These are phyloP conservation scores for Mirza zaza DNA, from an alignment of 2,113 vertebrate species.

Conservation along the genomic window DNA sequence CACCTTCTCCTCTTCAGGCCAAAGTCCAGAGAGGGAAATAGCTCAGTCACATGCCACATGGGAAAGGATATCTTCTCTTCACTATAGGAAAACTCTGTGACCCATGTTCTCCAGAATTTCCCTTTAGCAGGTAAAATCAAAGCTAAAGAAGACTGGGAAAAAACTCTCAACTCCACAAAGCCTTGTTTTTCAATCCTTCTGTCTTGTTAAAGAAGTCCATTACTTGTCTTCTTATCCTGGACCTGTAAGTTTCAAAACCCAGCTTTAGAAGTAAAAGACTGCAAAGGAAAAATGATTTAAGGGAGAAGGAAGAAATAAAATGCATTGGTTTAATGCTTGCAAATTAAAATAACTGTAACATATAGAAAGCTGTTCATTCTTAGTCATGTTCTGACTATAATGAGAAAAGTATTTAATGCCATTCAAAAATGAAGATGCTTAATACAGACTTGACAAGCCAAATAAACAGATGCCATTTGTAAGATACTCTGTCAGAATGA, in stretches of 20 bases:
- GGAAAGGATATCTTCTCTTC: neutral
- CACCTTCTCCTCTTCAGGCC: neutral
- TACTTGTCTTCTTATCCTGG: neutral
- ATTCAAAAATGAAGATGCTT: slow-evolving; percentile 45
- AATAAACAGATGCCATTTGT: neutral
- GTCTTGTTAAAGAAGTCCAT: neutral
- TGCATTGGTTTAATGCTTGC: neutral
- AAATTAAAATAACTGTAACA: slow-evolving; percentile 19
- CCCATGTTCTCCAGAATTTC: neutral
- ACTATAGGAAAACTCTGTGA: neutral
- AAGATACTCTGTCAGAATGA: neutral
- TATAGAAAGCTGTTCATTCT: neutral
- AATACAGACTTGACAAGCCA: neutral
- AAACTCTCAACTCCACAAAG: neutral
- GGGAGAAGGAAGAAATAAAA: neutral
- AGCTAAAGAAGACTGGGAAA: neutral
- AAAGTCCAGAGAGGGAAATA: neutral
- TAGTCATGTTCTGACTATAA: neutral
- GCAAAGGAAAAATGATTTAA: neutral
- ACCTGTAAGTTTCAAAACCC: neutral
- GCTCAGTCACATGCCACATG: neutral
- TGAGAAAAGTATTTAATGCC: neutral
- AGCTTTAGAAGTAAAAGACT: neutral
- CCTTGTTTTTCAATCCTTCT: neutral
- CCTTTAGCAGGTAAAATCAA: neutral